phyloP scores from a whole-genome alignment of 1,140 invertebrate species.

The Druon quercuslanigerum region DNA sequence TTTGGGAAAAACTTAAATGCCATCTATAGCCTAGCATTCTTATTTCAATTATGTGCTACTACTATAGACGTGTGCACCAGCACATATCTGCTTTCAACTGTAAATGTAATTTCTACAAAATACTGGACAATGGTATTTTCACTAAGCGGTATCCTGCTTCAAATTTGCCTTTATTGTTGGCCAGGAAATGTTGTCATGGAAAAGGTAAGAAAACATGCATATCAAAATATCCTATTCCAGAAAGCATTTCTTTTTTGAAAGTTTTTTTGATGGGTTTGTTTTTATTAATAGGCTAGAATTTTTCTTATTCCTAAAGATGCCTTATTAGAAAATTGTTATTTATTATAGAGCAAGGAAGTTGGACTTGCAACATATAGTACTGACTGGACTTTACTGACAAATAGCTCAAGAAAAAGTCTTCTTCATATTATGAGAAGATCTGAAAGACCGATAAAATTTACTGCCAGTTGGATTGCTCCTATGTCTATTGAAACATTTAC shows the following conservation, averaged over 20 bases:
- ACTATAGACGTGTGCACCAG: constrained; percentile 14
- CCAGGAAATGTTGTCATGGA: constrained; percentile 17
- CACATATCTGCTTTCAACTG: background rate
- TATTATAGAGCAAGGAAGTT: constrained; percentile 10
- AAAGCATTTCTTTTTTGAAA: too few relatives aligned
- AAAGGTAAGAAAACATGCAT: background rate
- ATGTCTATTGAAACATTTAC: constrained; percentile 23
- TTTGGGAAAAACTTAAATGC: constrained; percentile 5
- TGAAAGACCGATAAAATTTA: constrained; percentile 10
- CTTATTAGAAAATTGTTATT: background rate
- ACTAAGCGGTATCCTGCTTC: constrained; percentile 11
- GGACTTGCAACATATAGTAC: constrained; percentile 10
- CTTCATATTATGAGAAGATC: constrained; percentile 13
- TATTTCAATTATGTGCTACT: constrained; percentile 6
- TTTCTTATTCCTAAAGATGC: too few relatives aligned
- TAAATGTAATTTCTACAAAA: background rate
- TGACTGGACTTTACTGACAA: background rate
- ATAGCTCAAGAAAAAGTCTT: background rate
- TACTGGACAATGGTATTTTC: constrained; percentile 13
- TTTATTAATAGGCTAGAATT: too few relatives aligned
- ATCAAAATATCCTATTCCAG: too few relatives aligned
- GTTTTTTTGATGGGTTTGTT: too few relatives aligned
- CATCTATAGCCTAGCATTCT: background rate
- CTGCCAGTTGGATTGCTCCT: background rate
- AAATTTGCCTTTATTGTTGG: constrained; percentile 10